phyloP scores from a whole-genome alignment of 1,140 invertebrate species.

The Araneus ventricosus region DNA sequence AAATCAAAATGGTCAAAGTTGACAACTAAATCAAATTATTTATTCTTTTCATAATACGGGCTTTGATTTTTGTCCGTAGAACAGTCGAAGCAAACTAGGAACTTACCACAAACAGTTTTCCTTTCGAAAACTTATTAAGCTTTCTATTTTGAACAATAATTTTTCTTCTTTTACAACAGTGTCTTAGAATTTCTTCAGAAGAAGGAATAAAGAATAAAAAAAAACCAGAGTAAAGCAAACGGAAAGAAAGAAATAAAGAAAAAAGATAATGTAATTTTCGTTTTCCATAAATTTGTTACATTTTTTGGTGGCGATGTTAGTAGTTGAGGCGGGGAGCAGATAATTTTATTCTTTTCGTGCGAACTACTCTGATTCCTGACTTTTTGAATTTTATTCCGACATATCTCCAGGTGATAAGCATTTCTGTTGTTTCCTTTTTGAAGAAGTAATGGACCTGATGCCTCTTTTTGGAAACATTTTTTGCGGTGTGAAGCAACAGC shows the following conservation, averaged over 20 bases:
- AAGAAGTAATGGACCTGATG: background rate
- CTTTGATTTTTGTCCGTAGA: too few relatives aligned
- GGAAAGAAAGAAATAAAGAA: background rate
- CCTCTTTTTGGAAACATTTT: background rate
- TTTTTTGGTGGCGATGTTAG: background rate
- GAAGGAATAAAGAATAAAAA: background rate
- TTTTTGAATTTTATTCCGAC: conserved; percentile 4
- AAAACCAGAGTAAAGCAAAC: background rate
- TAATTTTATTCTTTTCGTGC: conserved; percentile 17
- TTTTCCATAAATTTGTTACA: conserved; percentile 8
- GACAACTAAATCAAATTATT: too few relatives aligned
- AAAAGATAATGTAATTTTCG: conserved; percentile 14
- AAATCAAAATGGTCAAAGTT: too few relatives aligned
- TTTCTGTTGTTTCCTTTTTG: background rate
- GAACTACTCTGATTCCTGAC: background rate
- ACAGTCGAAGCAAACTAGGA: too few relatives aligned
- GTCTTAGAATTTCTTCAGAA: background rate
- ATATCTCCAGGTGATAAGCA: background rate
- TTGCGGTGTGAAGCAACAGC: conserved; percentile 8
- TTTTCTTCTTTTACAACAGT: background rate
- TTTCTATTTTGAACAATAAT: background rate
- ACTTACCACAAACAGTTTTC: too few relatives aligned
- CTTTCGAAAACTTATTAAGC: background rate
- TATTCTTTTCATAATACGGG: too few relatives aligned
- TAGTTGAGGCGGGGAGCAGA: background rate